phyloP scores from a whole-genome alignment of 2,113 vertebrate genomes.

The Salvelinus sp. region DNA sequence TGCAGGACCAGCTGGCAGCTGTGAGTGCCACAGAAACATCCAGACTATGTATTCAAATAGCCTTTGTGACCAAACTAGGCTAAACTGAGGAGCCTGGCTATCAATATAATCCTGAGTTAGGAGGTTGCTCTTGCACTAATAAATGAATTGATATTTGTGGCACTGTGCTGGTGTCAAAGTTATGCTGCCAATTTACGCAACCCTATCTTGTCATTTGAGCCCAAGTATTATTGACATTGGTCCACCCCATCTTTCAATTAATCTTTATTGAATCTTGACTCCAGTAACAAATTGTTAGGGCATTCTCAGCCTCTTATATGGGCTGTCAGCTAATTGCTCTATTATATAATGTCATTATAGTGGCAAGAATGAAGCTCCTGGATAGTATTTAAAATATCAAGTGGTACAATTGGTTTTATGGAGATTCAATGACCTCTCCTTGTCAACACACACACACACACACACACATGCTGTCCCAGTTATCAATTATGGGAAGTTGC shows the following conservation, averaged over 20 bases:
- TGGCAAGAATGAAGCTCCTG: neutral
- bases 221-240: neutral
- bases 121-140: neutral
- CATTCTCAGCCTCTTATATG: neutral
- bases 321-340: neutral
- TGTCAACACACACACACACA: too few relatives aligned
- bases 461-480: too few relatives aligned
- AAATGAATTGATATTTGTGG: neutral
- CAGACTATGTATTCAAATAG: constrained; percentile 39
- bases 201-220: too few relatives aligned
- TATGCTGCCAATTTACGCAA: neutral
- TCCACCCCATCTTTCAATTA: neutral
- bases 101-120: neutral
- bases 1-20: constrained; percentile 61
- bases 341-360: neutral
- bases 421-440: too few relatives aligned
- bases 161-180: neutral
- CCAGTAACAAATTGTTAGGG: neutral
- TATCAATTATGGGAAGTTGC: too few relatives aligned
- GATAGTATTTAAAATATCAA: too few relatives aligned
- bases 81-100: constrained; percentile 12
- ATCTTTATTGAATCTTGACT: neutral
- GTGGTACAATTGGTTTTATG: too few relatives aligned
- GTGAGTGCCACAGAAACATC: constrained; percentile 31
- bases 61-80: constrained; percentile 24